Evolutionary conservation across 2,797 vertebrate genomes (phyloP).

Genomic region (Spinus olivaceus): DNA sequence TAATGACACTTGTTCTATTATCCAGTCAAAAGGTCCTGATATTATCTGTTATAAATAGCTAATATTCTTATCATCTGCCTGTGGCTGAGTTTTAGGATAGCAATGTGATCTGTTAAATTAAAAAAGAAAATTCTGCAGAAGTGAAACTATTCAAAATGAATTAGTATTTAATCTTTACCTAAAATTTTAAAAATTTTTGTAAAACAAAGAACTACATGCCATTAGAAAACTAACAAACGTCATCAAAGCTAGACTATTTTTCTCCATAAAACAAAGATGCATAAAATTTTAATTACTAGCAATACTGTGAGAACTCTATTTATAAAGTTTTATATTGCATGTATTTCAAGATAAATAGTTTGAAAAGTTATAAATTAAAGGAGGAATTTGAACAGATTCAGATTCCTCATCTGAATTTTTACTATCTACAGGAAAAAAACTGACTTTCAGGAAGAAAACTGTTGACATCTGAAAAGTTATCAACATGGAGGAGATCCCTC

Average conservation of each 20-base stretch:
- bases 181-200: not conserved
- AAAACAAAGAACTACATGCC: not conserved
- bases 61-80: not conserved
- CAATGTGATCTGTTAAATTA: not conserved
- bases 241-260: not conserved
- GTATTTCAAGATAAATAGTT: not conserved
- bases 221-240: not conserved
- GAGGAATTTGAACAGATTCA: constrained; percentile 2
- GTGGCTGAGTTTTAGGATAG: not conserved
- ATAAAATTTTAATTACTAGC: not conserved
- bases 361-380: not conserved
- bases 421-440: not conserved
- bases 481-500: not conserved
- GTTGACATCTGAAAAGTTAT: not conserved
- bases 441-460: not conserved
- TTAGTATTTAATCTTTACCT: not conserved
- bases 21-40: not conserved
- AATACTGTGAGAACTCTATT: not conserved
- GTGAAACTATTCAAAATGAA: not conserved
- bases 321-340: not conserved
- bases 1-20: not conserved
- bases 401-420: not conserved
- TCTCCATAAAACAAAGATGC: not conserved
- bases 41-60: not conserved
- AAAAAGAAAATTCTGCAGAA: not conserved